phyloP scores from a whole-genome alignment of 2,797 vertebrate species.

The Odontamblyopus lacepedii region DNA sequence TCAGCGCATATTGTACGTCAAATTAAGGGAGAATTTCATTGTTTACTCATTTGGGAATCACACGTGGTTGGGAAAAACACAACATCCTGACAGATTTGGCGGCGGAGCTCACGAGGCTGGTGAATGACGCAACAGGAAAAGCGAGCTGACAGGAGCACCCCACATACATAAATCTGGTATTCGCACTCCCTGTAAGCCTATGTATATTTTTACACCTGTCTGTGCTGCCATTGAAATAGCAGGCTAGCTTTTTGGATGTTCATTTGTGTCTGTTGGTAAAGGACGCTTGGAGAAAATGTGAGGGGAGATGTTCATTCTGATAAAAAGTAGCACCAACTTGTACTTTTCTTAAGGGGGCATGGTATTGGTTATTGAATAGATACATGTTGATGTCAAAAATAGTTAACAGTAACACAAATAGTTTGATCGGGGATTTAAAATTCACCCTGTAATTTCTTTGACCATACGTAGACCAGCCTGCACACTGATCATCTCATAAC shows the following conservation, averaged over 20 bases:
- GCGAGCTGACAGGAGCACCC: slow-evolving; percentile 77
- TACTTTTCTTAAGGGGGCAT: not conserved
- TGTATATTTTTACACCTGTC: slow-evolving; percentile 78
- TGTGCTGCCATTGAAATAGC: slow-evolving; percentile 68
- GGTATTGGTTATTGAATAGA: not conserved
- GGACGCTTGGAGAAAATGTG: slow-evolving; percentile 35
- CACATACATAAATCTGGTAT: slow-evolving; percentile 79
- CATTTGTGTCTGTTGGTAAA: slow-evolving; percentile 62
- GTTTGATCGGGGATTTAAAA: too few species aligned
- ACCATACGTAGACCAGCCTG: too few species aligned
- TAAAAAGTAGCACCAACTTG: not conserved
- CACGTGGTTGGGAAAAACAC: slow-evolving; percentile 50
- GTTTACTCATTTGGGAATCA: slow-evolving; percentile 73
- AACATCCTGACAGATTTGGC: slow-evolving; percentile 67
- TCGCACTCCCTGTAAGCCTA: slow-evolving; percentile 60
- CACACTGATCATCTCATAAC: too few species aligned
- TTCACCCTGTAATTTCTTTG: too few species aligned
- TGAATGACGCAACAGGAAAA: slow-evolving; percentile 78
- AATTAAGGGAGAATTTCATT: slow-evolving; percentile 74
- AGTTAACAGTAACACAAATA: too few species aligned
- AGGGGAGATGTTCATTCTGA: slow-evolving; percentile 37
- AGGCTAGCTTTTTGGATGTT: slow-evolving; percentile 52
- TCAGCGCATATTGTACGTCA: slow-evolving; percentile 80
- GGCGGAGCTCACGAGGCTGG: slow-evolving; percentile 44
- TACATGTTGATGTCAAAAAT: not conserved